Evolutionary conservation across 2,797 vertebrate species (phyloP).

Genomic region (Melanogrammus aeglefinus): DNA sequence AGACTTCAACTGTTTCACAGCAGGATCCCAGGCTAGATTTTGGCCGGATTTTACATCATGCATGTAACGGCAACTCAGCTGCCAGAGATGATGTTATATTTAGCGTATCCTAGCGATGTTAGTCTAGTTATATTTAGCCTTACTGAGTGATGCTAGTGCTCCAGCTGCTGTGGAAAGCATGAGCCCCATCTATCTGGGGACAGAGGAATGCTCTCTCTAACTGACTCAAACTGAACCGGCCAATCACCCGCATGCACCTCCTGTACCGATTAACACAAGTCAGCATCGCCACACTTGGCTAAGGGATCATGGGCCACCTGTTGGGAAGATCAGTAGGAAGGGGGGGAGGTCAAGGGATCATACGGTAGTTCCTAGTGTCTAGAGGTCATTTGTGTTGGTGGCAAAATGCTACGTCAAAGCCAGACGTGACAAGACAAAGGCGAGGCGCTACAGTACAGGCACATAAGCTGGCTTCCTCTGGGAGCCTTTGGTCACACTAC

Average conservation of each 20-base stretch:
- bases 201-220: not conserved
- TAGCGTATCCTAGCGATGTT: conserved; percentile 21
- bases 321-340: conserved; percentile 37
- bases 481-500: conserved; percentile 32
- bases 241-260: conserved; percentile 33
- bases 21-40: not conserved
- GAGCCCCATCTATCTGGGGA: conserved; percentile 9
- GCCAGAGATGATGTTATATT: conserved; percentile 37
- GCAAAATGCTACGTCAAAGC: conserved; percentile 48
- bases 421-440: conserved; percentile 51
- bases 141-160: conserved; percentile 14
- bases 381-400: conserved; percentile 54
- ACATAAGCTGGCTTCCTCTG: conserved; percentile 23
- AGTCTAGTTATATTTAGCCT: conserved; percentile 30
- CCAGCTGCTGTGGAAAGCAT: conserved; percentile 19
- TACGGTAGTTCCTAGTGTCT: conserved; percentile 51
- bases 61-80: conserved; percentile 29
- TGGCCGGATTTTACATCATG: conserved; percentile 31
- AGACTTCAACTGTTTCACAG: not conserved
- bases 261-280: conserved; percentile 55
- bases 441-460: conserved; percentile 21
- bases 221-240: not conserved
- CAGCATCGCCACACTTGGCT: conserved; percentile 50
- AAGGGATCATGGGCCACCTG: conserved; percentile 63
- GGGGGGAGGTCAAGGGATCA: conserved; percentile 59